phyloP scores from a whole-genome alignment of 2,888 invertebrate genomes.

The Ophion ellenae region DNA sequence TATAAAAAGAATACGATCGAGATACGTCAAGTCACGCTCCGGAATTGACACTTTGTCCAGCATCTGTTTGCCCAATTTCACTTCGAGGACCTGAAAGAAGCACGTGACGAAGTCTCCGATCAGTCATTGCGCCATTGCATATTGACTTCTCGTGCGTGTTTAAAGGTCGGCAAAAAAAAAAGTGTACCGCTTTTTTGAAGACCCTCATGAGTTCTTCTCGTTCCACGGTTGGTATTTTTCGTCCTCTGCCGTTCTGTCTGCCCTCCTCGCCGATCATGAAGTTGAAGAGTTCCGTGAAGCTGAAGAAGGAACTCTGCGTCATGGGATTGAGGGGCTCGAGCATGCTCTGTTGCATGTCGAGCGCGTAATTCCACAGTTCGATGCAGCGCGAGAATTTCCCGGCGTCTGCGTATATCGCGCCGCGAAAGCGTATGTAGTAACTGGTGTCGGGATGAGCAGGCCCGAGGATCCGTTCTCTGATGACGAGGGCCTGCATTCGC shows the following conservation, averaged over 20 bases:
- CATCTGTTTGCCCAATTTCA: slow-evolving; percentile 88
- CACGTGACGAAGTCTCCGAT: not conserved
- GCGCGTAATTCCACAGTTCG: slow-evolving; percentile 97
- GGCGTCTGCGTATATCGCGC: slow-evolving; percentile 97
- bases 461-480: slow-evolving; percentile 94
- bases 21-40: slow-evolving; percentile 90
- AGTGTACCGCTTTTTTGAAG: slow-evolving; percentile 89
- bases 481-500: slow-evolving; percentile 97
- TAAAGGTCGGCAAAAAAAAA: not conserved
- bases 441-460: slow-evolving; percentile 98
- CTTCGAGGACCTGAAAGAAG: slow-evolving; percentile 87
- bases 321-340: slow-evolving; percentile 96
- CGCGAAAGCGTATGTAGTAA: slow-evolving; percentile 97
- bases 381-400: slow-evolving; percentile 97
- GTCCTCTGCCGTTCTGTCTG: slow-evolving; percentile 88
- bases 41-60: slow-evolving; percentile 86
- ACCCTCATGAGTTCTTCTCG: slow-evolving; percentile 93
- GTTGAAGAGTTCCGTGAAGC: slow-evolving; percentile 97
- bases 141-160: not conserved
- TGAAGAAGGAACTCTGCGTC: slow-evolving; percentile 96
- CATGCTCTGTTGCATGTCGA: slow-evolving; percentile 97
- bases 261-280: slow-evolving; percentile 97
- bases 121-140: not conserved
- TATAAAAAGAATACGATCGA: slow-evolving; percentile 94
- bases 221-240: slow-evolving; percentile 91